Percentiles rank a stretch among this genome's conserved stretches.
Conservation (phyloP, 1,140 invertebrate genomes). For the Mercenaria mercenaria region DNA sequence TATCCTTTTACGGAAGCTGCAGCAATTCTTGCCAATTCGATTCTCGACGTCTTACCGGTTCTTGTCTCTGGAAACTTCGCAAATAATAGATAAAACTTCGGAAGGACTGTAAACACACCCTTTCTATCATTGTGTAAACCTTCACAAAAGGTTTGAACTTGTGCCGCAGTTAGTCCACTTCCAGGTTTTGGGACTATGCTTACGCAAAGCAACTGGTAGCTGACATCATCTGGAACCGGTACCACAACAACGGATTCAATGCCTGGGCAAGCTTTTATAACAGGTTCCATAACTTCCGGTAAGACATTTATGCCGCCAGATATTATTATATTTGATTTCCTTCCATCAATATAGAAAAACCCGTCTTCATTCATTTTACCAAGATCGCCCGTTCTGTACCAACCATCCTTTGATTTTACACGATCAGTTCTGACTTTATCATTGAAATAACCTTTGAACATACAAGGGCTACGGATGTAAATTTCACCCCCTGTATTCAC, state of each 20-base stretch:
- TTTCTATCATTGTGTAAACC: not conserved
- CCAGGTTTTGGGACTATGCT: not conserved
- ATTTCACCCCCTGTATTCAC: conserved; percentile 41
- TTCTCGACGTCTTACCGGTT: not conserved
- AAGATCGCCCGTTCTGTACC: conserved; percentile 85
- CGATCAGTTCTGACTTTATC: conserved; percentile 84
- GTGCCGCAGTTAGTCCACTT: not conserved
- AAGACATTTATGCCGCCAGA: conserved; percentile 40
- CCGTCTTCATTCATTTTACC: conserved; percentile 74
- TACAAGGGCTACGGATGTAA: not conserved
- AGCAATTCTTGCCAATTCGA: not conserved
- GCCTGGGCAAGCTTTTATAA: not conserved
- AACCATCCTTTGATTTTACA: conserved; percentile 85
- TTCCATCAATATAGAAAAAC: conserved; percentile 5
- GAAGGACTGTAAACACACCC: conserved; percentile 3
- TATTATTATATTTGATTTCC: not conserved
- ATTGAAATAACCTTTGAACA: conserved; percentile 90
- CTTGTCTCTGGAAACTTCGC: conserved; percentile 20
- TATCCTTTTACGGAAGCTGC: too few relatives aligned
- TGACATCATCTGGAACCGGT: conserved; percentile 46
- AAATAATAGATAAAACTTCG: conserved; percentile 9
- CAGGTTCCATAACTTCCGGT: conserved; percentile 40
- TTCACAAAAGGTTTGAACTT: not conserved
- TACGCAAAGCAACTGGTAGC: conserved; percentile 30
- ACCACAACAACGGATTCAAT: conserved; percentile 40